Evolutionary conservation across 2,888 invertebrate species (phyloP), one percentile per base, ranked within the genome.

Genomic region (Lycocerus yunnanus): DNA sequence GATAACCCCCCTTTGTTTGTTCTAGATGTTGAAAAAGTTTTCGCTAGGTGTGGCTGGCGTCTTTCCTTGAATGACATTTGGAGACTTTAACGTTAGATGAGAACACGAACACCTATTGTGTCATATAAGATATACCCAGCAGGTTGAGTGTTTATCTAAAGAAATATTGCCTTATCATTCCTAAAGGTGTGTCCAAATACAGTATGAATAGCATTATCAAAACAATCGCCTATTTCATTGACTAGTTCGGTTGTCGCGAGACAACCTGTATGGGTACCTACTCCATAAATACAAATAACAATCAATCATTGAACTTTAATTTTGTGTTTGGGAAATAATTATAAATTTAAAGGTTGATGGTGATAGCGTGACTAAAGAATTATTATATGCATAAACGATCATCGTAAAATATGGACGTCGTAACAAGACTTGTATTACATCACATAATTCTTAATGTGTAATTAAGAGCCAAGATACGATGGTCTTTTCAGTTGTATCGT

Each of bases 381-480:
- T 81, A 80, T 81, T 80, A 79, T 73, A 75, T 76, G 78, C 75
- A 74, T 78, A 76, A 80, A 82, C 84, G 80, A 84, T 85, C 84
- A 84, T 82, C 83, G 82, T 85, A 84, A 85, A 84, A 79, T 83
- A 83, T 80, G 79, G 80, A 58, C 78, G 77, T 77, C 72, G 81
- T 84, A 84, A 83, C 82, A 82, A 83, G 84, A 83, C 80, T 84
- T 84, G 81, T 81, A 81, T 84, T 84, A 82, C 84, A 83, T 84
- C 84, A 84, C 83, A 84, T 85, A 84, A 83, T 85, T 84, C 83
- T 83, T 83, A 80, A 78, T 72, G 80, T 81, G 84, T 85, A 85
- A 85, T 85, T 85, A 85, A 85, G 81, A 81, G 80, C 80, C 80
- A 74, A 80, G 78, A 80, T 79, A 79, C 79, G 78, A 80, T 76